Evolutionary conservation across 2,113 vertebrate species (phyloP).

Genomic region (Caretta caretta): DNA sequence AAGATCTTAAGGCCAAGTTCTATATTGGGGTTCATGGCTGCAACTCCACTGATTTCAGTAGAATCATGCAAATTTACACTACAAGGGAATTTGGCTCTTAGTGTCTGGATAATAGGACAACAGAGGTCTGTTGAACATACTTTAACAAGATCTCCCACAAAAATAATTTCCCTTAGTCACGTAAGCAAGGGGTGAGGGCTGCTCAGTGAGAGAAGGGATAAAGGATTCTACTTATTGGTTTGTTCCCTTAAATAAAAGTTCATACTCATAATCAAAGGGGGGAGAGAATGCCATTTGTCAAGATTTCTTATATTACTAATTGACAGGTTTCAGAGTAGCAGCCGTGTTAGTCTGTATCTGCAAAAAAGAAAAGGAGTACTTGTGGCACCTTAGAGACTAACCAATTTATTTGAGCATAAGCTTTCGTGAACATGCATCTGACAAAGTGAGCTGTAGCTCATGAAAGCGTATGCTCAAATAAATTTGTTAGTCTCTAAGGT

Average conservation of each 20-base stretch:
- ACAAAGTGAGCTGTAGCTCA: too few species aligned
- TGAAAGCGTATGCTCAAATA: too few species aligned
- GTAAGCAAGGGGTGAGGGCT: not conserved
- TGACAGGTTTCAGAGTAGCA: too few species aligned
- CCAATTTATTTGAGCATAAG: too few species aligned
- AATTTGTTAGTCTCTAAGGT: too few species aligned
- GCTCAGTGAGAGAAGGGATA: not conserved
- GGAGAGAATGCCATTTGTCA: not conserved
- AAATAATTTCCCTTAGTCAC: not conserved
- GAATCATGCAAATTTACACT: not conserved
- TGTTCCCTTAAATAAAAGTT: not conserved
- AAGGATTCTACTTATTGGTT: not conserved
- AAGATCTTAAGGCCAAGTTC: not conserved
- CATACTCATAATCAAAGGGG: not conserved
- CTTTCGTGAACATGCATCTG: too few species aligned
- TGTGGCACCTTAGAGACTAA: too few species aligned
- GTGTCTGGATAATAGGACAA: not conserved
- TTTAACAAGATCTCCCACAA: not conserved
- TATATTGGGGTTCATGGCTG: not conserved
- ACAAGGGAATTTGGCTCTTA: not conserved
- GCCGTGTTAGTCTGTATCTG: too few species aligned
- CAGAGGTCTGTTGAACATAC: not conserved
- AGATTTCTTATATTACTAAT: not conserved
- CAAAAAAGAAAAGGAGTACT: too few species aligned
- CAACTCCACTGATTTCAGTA: not conserved